These are phyloP conservation scores for Agrotis puta DNA, from an alignment of 2,888 invertebrate species.

Conservation along the genomic window DNA sequence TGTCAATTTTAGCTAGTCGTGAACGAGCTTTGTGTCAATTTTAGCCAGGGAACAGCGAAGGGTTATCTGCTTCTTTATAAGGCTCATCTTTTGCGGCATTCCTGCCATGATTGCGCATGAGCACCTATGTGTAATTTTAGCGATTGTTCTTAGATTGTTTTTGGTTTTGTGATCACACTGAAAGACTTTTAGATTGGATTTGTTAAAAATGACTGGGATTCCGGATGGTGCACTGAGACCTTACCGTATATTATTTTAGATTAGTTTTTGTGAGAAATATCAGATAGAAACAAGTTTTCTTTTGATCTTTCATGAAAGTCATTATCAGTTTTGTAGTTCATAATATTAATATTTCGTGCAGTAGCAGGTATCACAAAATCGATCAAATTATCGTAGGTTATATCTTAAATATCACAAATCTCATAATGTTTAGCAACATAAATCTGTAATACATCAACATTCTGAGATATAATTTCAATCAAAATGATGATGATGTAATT, in stretches of 20 bases:
- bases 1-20: conserved; percentile 82
- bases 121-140: conserved; percentile 76
- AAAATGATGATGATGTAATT: conserved; percentile 32
- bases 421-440: not conserved
- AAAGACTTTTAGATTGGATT: conserved; percentile 48
- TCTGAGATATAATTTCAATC: conserved; percentile 5
- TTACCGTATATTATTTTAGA: not conserved
- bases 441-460: not conserved
- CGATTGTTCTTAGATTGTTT: conserved; percentile 74
- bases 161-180: conserved; percentile 62
- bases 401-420: not conserved
- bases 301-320: not conserved
- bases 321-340: too few relatives aligned
- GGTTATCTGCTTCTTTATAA: conserved; percentile 67
- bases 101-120: conserved; percentile 81
- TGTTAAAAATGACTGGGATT: conserved; percentile 32
- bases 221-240: too few relatives aligned
- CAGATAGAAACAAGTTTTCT: not conserved
- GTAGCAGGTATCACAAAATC: not conserved
- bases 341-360: not conserved
- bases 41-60: conserved; percentile 69
- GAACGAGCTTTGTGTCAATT: conserved; percentile 81
- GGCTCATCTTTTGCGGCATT: conserved; percentile 83
- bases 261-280: not conserved
- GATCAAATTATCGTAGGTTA: not conserved